phyloP scores from a whole-genome alignment of 2,797 vertebrate genomes.

The Mustela erminea region DNA sequence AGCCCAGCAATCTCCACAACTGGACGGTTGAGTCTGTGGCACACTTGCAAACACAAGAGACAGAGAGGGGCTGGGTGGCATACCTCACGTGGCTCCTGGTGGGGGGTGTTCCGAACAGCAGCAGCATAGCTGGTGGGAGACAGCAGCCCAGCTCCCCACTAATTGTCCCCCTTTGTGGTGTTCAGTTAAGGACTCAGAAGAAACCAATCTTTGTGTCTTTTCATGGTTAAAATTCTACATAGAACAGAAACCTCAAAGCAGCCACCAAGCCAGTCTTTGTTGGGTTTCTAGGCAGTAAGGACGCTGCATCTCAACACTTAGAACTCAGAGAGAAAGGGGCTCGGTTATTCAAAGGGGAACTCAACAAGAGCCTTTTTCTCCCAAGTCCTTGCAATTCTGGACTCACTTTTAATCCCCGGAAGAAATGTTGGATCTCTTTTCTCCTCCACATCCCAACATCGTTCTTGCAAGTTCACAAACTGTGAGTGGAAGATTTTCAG shows the following conservation, averaged over 20 bases:
- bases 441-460: slow-evolving; percentile 63
- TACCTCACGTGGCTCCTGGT: slow-evolving; percentile 53
- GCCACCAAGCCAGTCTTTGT: slow-evolving; percentile 88
- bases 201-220: slow-evolving; percentile 88
- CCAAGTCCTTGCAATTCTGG: slow-evolving; percentile 80
- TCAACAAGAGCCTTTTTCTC: slow-evolving; percentile 82
- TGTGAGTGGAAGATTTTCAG: slow-evolving; percentile 67
- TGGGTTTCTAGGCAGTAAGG: slow-evolving; percentile 90
- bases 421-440: slow-evolving; percentile 83
- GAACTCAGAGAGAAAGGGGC: slow-evolving; percentile 84
- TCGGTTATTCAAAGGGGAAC: slow-evolving; percentile 83
- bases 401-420: slow-evolving; percentile 86
- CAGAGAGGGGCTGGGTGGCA: slow-evolving; percentile 66
- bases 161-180: slow-evolving; percentile 86
- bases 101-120: slow-evolving; percentile 61
- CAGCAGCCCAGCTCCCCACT: slow-evolving; percentile 79
- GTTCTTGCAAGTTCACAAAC: slow-evolving; percentile 70
- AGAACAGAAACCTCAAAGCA: slow-evolving; percentile 85
- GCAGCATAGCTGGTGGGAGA: slow-evolving; percentile 78
- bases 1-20: not conserved
- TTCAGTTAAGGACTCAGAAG: slow-evolving; percentile 89
- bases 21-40: not conserved
- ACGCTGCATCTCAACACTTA: slow-evolving; percentile 86
- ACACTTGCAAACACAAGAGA: not conserved
- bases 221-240: slow-evolving; percentile 87